A percentile compares a stretch with the other conserved stretches of the same genome.
phyloP scores from a whole-genome alignment of 2,888 invertebrate species.

The Tyria jacobaeae region DNA sequence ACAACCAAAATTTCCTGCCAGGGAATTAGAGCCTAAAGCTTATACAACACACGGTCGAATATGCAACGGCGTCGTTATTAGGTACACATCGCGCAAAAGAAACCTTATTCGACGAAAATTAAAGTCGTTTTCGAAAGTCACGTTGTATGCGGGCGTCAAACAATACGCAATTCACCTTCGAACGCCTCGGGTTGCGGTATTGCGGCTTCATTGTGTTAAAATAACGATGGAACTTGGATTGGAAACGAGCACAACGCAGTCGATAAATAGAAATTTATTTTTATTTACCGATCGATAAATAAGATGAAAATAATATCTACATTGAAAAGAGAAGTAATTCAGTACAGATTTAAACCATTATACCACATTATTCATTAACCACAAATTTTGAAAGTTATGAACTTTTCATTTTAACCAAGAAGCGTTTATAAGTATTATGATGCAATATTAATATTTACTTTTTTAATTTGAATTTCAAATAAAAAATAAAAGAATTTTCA shows the following conservation, averaged over 20 bases:
- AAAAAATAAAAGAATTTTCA: constrained; percentile 24
- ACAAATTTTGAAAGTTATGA: background rate
- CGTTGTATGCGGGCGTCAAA: constrained; percentile 81
- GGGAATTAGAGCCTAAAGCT: constrained; percentile 50
- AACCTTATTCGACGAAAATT: constrained; percentile 79
- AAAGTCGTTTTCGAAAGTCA: constrained; percentile 82
- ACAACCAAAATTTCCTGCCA: constrained; percentile 43
- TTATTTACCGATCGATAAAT: constrained; percentile 60
- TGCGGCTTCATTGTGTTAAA: constrained; percentile 86
- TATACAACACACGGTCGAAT: constrained; percentile 51
- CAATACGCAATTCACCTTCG: constrained; percentile 87
- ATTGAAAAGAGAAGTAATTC: no score
- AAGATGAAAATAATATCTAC: constrained; percentile 28
- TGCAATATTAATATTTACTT: no score
- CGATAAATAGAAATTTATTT: constrained; percentile 72
- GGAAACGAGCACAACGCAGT: constrained; percentile 74
- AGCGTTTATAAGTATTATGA: constrained; percentile 1
- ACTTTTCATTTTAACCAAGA: background rate
- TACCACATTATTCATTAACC: no score
- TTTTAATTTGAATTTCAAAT: constrained; percentile 8
- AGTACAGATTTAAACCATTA: no score
- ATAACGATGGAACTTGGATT: constrained; percentile 80
- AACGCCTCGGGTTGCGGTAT: constrained; percentile 85
- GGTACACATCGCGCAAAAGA: constrained; percentile 70
- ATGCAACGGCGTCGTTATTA: constrained; percentile 39